These are phyloP conservation scores for Embiotoca jacksoni DNA, from an alignment of 2,113 vertebrate genomes.

Conservation along the genomic window DNA sequence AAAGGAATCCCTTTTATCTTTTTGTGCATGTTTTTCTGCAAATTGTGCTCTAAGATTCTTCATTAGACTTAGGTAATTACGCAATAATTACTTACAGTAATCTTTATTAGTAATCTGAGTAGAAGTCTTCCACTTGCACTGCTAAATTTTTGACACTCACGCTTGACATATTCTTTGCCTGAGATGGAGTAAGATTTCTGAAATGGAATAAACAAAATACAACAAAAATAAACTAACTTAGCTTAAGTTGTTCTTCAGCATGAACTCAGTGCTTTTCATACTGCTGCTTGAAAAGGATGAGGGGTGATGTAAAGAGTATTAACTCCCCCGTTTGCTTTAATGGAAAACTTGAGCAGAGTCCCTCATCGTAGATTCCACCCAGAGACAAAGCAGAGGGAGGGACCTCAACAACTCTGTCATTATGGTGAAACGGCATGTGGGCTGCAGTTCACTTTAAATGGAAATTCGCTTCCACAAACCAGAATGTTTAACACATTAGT, in stretches of 20 bases:
- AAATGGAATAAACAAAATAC: constrained; percentile 11
- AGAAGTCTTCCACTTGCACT: not conserved
- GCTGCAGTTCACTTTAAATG: constrained; percentile 65
- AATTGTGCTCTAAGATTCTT: not conserved
- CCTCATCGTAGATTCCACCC: constrained; percentile 54
- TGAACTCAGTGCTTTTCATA: constrained; percentile 38
- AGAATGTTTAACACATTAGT: constrained; percentile 69
- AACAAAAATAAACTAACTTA: constrained; percentile 28
- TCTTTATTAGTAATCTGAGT: no score
- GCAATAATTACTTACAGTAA: not conserved
- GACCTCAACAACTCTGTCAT: constrained; percentile 68
- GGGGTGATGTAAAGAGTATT: constrained; percentile 62
- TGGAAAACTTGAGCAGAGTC: constrained; percentile 69
- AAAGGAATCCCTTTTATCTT: not conserved
- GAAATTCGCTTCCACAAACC: constrained; percentile 59
- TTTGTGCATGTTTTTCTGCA: not conserved
- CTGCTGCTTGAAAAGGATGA: constrained; percentile 43
- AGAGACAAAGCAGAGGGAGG: constrained; percentile 55
- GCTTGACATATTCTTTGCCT: not conserved
- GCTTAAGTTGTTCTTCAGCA: constrained; percentile 42
- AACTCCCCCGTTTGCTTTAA: constrained; percentile 61
- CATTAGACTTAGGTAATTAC: not conserved
- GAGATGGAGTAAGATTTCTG: constrained; percentile 4
- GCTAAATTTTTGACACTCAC: not conserved
- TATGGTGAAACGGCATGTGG: constrained; percentile 69